Evolutionary conservation across 2,888 invertebrate genomes (phyloP), one percentile per base, ranked within the genome.

Genomic region (Mythimna impura): DNA sequence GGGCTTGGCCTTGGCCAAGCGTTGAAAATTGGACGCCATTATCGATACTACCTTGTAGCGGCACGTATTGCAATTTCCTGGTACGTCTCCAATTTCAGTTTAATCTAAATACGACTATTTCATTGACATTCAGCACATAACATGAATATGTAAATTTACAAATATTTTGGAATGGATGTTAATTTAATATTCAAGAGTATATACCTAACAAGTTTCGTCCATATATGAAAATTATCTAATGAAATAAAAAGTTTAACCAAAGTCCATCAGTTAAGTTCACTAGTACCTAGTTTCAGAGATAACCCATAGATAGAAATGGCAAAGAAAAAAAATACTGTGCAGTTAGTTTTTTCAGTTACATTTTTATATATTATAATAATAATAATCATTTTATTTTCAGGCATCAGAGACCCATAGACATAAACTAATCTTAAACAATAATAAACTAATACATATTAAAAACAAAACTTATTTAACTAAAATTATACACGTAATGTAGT

Each of bases 1-100:
- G 4, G 2, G 6, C 7, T n/a, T 25, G 10, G 30, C 10, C n/a
- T 34, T 22, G 17, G 20, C 22, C 12, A 60, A 52, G 25, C 10
- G 9, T 6, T 57, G 30, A 5, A 66, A 73, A 54, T 67, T 55
- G 36, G 64, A n/a, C 50, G 43, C 25, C n/a, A 62, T 57, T 50
- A 66, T 66, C 47, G 55, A 64, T 40, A 64, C n/a, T 61, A 52
- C 10, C 43, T 52, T 66, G 34, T 22, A 63, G 65, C n/a, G 62
- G 67, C 50, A 81, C 66, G 58, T 66, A 22, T 47, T 52, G 36
- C 55, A 69, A 78, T 72, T 78, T 82, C 62, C 72, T 55, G 36
- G 43, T 69, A 78, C 73, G 60, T 69, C 60, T 55, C 50, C 40
- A 47, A 63, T 63, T 47, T 43, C 8, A 54, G n/a, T 3, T 43